phyloP scores from a whole-genome alignment of 2,797 vertebrate genomes.

The Enteromius fasciolatus region DNA sequence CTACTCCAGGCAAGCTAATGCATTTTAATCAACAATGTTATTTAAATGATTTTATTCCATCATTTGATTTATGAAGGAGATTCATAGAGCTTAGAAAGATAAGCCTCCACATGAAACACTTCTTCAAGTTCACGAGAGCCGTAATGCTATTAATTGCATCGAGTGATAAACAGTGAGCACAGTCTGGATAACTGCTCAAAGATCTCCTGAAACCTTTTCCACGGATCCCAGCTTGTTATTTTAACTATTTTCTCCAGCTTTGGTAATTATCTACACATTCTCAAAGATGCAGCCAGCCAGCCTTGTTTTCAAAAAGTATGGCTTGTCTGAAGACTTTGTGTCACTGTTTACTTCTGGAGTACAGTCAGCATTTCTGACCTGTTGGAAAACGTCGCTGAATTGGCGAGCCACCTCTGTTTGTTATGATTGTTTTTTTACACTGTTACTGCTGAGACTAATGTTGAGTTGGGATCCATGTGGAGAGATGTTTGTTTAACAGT shows the following conservation, averaged over 20 bases:
- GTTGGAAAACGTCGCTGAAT: neutral
- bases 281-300: neutral
- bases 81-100: neutral
- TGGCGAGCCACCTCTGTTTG: neutral
- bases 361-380: neutral
- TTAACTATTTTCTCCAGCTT: neutral
- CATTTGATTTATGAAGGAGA: neutral
- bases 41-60: neutral
- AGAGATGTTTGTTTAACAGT: neutral
- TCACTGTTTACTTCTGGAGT: neutral
- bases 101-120: neutral
- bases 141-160: neutral
- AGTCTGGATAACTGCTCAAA: neutral
- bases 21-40: neutral
- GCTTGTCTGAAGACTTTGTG: neutral
- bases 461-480: neutral
- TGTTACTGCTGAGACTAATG: neutral
- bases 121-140: neutral
- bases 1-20: neutral
- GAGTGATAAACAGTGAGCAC: neutral
- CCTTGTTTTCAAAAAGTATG: neutral
- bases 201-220: neutral
- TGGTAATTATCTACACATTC: neutral
- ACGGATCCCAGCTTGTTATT: neutral
- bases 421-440: too few species aligned